A percentile compares a stretch with the other conserved stretches of the same genome.
Evolutionary conservation across 37 sponge, comb jelly and placozoan genomes (phyloP).

Genomic region (Petrosia ficiformis): DNA sequence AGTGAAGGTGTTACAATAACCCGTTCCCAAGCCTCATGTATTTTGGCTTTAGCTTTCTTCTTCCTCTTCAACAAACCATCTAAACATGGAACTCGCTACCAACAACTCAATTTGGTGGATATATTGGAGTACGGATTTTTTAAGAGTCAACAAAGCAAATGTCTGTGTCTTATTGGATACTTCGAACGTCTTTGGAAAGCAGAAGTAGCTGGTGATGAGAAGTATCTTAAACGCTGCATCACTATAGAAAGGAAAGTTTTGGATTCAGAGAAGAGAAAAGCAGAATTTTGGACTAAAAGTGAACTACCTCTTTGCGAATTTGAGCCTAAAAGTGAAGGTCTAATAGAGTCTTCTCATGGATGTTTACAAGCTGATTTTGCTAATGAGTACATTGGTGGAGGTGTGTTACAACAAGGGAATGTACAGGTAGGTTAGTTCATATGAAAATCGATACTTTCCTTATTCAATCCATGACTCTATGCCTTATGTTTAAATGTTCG

Average conservation of each 20-base stretch:
- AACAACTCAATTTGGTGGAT: constrained; percentile 45
- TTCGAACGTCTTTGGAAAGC: constrained; percentile 41
- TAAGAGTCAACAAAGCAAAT: constrained; percentile 30
- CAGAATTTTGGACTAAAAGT: constrained; percentile 40
- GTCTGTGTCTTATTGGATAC: constrained; percentile 55
- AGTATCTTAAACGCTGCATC: constrained; percentile 29
- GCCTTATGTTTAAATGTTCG: not conserved
- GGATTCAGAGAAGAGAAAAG: not conserved
- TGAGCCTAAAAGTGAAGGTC: constrained; percentile 14
- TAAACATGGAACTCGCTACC: constrained; percentile 3
- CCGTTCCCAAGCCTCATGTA: constrained; percentile 44
- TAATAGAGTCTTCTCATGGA: constrained; percentile 56
- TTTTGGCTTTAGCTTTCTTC: constrained; percentile 62
- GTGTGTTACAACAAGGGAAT: constrained; percentile 70
- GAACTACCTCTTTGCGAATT: constrained; percentile 15
- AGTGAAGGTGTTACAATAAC: constrained; percentile 14
- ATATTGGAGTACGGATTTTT: constrained; percentile 23
- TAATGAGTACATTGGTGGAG: constrained; percentile 80
- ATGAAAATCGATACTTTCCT: too few species aligned
- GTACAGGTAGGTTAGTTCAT: constrained; percentile 71
- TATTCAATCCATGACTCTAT: not conserved
- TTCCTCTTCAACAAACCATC: constrained; percentile 17
- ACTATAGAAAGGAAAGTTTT: constrained; percentile 24
- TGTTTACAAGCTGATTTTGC: constrained; percentile 82
- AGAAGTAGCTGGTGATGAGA: constrained; percentile 17